Percentiles rank a stretch among this genome's conserved stretches.
Conservation (phyloP, 2,797 vertebrate genomes). For the Channa striata region DNA sequence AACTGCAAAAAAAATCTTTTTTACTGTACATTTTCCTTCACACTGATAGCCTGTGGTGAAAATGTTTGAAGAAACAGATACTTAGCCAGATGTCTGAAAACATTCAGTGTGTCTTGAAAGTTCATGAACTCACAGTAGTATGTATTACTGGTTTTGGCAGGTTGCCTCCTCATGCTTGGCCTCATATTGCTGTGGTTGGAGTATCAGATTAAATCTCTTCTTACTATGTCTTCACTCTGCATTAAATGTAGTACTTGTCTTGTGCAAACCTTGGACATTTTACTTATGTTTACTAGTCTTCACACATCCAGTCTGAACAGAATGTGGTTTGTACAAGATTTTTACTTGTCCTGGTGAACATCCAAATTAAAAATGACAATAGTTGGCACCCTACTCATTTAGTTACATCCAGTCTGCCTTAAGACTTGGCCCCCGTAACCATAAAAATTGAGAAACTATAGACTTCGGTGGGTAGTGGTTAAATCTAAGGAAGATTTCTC, state of each 20-base stretch:
- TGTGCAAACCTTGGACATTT: conserved; percentile 9
- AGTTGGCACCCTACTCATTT: no score
- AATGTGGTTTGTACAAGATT: not conserved
- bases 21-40: not conserved
- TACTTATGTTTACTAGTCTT: not conserved
- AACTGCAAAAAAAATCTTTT: not conserved
- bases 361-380: conserved; percentile 16
- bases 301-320: not conserved
- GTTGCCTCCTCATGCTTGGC: conserved; percentile 18
- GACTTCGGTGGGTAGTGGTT: conserved; percentile 14
- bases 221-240: conserved; percentile 6
- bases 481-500: conserved; percentile 8
- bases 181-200: conserved; percentile 34
- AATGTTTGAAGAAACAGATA: not conserved
- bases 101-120: conserved; percentile 4
- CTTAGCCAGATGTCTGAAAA: conserved; percentile 12
- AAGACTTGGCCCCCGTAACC: no score
- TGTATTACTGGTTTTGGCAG: conserved; percentile 40
- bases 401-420: no score
- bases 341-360: conserved; percentile 2
- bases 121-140: conserved; percentile 35
- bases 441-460: conserved; percentile 14
- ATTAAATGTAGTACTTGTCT: conserved; percentile 15
- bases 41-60: conserved; percentile 5
- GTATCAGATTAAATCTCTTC: conserved; percentile 3